A percentile compares a stretch with the other conserved stretches of the same genome.
These are phyloP conservation scores for Conchocele bisecta DNA, from an alignment of 2,888 invertebrate genomes.

Conservation along the genomic window DNA sequence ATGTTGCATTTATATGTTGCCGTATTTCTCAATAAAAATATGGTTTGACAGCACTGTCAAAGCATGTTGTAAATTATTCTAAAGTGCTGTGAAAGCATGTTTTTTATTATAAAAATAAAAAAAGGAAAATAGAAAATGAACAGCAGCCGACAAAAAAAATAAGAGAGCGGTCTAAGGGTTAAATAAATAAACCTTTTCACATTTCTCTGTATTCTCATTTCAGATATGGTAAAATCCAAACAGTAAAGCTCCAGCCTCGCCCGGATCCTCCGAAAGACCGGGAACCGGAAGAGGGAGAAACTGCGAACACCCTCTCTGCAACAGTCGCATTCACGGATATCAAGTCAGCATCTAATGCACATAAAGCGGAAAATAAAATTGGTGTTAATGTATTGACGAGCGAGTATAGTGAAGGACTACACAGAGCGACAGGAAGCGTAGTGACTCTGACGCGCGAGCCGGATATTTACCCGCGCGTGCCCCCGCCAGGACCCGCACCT, in stretches of 20 bases:
- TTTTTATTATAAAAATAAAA: too few species aligned
- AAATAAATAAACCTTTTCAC: too few species aligned
- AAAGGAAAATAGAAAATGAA: too few species aligned
- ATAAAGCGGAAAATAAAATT: slow-evolving; percentile 93
- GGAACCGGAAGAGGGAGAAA: slow-evolving; percentile 58
- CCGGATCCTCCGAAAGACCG: slow-evolving; percentile 44
- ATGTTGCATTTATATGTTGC: too few species aligned
- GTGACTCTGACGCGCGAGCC: slow-evolving; percentile 70
- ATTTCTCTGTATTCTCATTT: too few species aligned
- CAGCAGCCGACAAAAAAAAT: too few species aligned
- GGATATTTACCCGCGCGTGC: slow-evolving; percentile 51
- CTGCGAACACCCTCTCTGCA: slow-evolving; percentile 63
- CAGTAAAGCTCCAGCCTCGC: slow-evolving; percentile 96
- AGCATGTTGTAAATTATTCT: too few species aligned
- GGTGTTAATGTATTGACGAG: slow-evolving; percentile 89
- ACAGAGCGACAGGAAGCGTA: slow-evolving; percentile 74
- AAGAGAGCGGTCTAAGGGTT: too few species aligned
- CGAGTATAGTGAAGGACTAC: slow-evolving; percentile 92
- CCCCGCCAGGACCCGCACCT: slow-evolving; percentile 38
- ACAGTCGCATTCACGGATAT: slow-evolving; percentile 93
- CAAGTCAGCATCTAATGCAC: slow-evolving; percentile 96
- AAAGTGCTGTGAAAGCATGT: too few species aligned
- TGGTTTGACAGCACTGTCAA: too few species aligned
- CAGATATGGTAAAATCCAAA: slow-evolving; percentile 99
- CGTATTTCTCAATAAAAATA: too few species aligned